Base-by-base conservation (phyloP, 2,797 vertebrate genomes). In the Synanceia verrucosa region DNA sequence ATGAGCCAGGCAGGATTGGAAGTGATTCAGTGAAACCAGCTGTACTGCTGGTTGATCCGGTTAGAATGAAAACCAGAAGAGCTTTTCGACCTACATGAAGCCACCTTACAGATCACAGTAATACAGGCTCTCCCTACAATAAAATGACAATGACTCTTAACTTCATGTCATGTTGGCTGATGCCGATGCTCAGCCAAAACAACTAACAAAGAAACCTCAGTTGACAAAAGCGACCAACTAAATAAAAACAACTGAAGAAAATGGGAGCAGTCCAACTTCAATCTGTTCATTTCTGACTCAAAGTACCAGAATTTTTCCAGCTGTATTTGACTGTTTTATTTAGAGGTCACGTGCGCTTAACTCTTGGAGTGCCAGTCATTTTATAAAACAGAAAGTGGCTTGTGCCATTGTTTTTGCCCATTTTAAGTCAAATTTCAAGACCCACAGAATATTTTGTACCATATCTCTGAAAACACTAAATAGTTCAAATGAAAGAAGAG, bases 11-110 rank as follows among this genome's bases (percentile, higher is more conserved):
- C 29, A 31, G 13, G n/a, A 50, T n/a, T n/a, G n/a, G 31, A 48
- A 63, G 66, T 34, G 52, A 52, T 44, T 75, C 28, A 68, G 34
- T 55, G 33, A 65, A 79, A 72, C 29, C 73, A 86, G 75, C 69
- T 84, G 69, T 57, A 66, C 36, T 81, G 39, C 16, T 12, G 55
- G 31, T 52, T 26, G 5, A 9, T 74, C 14, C 28, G 65, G 33
- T 13, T 3, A 6, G 4, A 78, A 65, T 61, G 39, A 73, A 65
- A 81, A 48, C 52, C 72, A 80, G 57, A 77, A 55, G 31, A 51
- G 8, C 48, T 46, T n/a, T 10, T 55, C 16, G 59, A 60, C 43
- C 50, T 23, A 36, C 26, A 76, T 7, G 18, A 59, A 50, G 66
- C 23, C 51, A 21, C 13, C 51, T 70, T 47, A 50, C 16, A 48